Evolutionary conservation across 2,113 vertebrate species (phyloP).

Genomic region (Phainopepla nitens): DNA sequence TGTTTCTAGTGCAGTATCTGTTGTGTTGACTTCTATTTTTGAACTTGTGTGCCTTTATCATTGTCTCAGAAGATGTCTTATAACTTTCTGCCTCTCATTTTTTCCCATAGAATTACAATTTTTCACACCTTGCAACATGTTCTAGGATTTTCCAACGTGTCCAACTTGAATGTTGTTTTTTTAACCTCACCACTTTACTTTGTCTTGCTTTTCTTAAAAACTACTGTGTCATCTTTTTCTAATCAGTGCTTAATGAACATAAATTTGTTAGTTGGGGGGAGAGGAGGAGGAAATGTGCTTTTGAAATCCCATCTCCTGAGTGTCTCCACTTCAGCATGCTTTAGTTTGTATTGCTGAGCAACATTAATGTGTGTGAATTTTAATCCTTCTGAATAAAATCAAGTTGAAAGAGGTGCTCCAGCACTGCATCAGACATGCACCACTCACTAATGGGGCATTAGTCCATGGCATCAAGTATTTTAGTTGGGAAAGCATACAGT

Average conservation of each 20-base stretch:
- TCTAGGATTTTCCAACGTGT: not conserved
- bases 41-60: not conserved
- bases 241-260: not conserved
- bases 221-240: not conserved
- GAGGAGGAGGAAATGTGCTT: not conserved
- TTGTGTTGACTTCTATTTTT: not conserved
- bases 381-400: not conserved
- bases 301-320: not conserved
- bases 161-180: not conserved
- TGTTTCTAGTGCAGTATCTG: not conserved
- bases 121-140: not conserved
- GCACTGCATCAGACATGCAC: not conserved
- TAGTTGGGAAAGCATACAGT: not conserved
- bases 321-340: not conserved
- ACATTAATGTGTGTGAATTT: not conserved
- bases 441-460: not conserved
- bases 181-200: not conserved
- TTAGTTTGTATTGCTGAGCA: fast-evolving
- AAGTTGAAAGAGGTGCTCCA: not conserved
- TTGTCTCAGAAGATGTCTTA: not conserved
- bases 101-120: not conserved
- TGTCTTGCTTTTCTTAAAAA: not conserved
- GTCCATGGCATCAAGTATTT: not conserved
- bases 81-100: not conserved
- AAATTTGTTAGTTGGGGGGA: not conserved